Evolutionary conservation across 2,797 vertebrate genomes (phyloP), one percentile per base, ranked within the genome.

Genomic region (Chanos chanos): DNA sequence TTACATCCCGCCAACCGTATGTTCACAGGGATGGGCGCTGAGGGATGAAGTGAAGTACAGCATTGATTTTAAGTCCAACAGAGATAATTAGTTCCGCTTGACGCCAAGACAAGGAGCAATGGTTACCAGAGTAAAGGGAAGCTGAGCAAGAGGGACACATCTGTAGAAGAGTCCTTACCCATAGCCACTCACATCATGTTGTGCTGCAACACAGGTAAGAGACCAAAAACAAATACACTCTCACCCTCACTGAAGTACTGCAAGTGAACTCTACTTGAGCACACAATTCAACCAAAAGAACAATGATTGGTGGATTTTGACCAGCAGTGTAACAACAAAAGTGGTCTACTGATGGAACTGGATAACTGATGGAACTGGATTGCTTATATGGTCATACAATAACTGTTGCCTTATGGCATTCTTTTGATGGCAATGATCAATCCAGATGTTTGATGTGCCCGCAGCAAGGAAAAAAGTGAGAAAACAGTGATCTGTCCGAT

Each of bases 71-170:
- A 41, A 39, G 33, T 43, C 47, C 34, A 48, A 31, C 51, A 45
- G 56, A 64, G 66, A 68, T 59, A 58, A 50, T 64, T 66, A 73
- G 63, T 44, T 73, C 50, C 19, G 25, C 34, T 41, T 45, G 28
- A 48, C 47, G 54, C 53, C 22, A 44, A 49, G 48, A 48, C 39
- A 49, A 12, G 13, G 55, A 43, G 49, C 43, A 52, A 60, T 13
- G 21, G 49, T 47, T 67, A 59, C 40, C 21, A 15, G 25, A 25
- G 34, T 4, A 18, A 28, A 33, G 27, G 56, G 45, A 49, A 48
- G 13, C 47, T 31, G 19, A 33, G 41, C 5, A 47, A n/a, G 36
- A 24, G 18, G 15, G 6, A 25, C 50, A 50, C 50, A 60, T 70
- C 56, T 70, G 61, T 19, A 60, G 18, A 36, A 25, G 53, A 37